phyloP scores from a whole-genome alignment of 1,140 invertebrate species.

The Bombus sylvicola region DNA sequence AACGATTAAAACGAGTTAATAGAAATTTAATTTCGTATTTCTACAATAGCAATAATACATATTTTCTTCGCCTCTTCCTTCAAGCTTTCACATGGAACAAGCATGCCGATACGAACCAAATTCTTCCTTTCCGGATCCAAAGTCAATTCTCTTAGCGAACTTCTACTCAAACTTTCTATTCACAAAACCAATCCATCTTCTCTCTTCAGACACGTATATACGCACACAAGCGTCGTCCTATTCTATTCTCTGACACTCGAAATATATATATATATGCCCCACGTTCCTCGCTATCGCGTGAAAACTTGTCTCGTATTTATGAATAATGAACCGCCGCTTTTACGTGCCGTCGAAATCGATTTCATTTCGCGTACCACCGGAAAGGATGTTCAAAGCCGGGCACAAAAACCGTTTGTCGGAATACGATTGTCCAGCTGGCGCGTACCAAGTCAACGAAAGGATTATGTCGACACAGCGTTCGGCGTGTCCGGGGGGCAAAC shows the following conservation, averaged over 20 bases:
- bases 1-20: no score
- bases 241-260: not conserved
- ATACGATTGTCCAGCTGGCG: not conserved
- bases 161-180: not conserved
- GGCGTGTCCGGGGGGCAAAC: slow-evolving; percentile 34
- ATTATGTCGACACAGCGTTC: slow-evolving; percentile 1
- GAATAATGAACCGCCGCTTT: not conserved
- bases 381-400: not conserved
- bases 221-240: not conserved
- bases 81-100: no score
- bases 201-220: not conserved
- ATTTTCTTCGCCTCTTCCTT: no score
- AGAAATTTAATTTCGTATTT: no score
- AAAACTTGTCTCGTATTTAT: not conserved
- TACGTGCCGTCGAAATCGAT: slow-evolving; percentile 6
- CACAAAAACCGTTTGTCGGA: slow-evolving; percentile 4
- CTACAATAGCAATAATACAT: no score
- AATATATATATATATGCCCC: not conserved
- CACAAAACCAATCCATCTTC: not conserved
- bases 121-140: no score
- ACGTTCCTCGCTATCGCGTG: not conserved
- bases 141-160: no score
- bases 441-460: slow-evolving; percentile 9
- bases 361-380: not conserved
- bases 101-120: no score